Conservation (phyloP, 1,140 invertebrate genomes). For the Drosophila murphyi region DNA sequence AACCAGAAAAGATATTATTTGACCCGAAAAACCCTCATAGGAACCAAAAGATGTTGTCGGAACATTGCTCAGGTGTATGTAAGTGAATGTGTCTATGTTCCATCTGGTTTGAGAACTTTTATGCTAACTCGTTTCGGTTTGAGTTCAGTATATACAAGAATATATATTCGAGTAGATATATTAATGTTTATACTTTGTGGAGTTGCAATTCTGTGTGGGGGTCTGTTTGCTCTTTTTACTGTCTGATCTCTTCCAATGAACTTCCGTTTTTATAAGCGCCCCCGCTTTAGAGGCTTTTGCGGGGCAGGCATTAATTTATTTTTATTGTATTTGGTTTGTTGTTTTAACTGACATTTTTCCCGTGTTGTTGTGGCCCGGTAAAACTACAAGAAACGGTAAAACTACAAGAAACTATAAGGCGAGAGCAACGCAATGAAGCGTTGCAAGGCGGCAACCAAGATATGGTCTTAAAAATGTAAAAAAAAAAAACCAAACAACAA, state of each 20-base stretch:
- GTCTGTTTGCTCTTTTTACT: background rate
- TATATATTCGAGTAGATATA: too few species aligned
- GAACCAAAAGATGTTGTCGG: too few species aligned
- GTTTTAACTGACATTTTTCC: conserved; percentile 36
- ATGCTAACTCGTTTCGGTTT: too few species aligned
- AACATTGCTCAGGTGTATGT: too few species aligned
- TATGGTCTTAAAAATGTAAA: conserved; percentile 42
- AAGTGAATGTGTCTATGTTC: too few species aligned
- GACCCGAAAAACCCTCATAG: too few species aligned
- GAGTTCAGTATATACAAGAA: too few species aligned
- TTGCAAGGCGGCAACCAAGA: conserved; percentile 70
- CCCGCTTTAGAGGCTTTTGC: conserved; percentile 37
- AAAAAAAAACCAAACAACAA: too few species aligned
- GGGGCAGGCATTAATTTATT: conserved; percentile 56
- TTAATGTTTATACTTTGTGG: too few species aligned
- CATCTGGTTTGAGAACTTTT: too few species aligned
- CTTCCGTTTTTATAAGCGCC: conserved; percentile 65
- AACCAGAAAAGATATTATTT: too few species aligned
- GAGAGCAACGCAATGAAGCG: conserved; percentile 64
- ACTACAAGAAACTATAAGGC: conserved; percentile 14
- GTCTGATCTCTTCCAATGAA: conserved; percentile 51
- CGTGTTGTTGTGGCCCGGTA: conserved; percentile 13
- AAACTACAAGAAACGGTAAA: conserved; percentile 1
- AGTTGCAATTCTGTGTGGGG: background rate
- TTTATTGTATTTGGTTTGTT: conserved; percentile 63